phyloP scores from a whole-genome alignment of 2,113 vertebrate genomes.

The Clarias gariepinus region DNA sequence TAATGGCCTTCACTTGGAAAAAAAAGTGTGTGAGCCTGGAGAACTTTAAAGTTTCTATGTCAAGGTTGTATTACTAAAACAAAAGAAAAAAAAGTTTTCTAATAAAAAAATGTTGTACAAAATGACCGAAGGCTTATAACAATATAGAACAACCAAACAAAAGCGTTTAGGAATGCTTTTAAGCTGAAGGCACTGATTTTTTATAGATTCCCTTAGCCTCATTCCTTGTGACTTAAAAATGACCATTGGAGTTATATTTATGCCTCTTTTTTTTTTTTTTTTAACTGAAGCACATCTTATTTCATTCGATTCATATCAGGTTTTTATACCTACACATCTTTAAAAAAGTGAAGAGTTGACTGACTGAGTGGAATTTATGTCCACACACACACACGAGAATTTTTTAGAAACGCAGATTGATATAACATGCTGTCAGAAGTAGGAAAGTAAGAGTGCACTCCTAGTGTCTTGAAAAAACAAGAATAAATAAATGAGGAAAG shows the following conservation, averaged over 20 bases:
- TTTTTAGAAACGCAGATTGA: too few relatives aligned
- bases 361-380: conserved; percentile 27
- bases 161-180: conserved; percentile 1
- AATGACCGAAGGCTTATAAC: neutral
- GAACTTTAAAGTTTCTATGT: neutral
- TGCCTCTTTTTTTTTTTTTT: neutral
- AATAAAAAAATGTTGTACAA: conserved; percentile 11
- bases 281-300: neutral
- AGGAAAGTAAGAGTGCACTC: conserved; percentile 26
- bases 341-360: neutral
- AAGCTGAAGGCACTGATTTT: neutral
- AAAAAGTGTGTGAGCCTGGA: neutral
- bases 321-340: conserved; percentile 9
- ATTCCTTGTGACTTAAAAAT: neutral
- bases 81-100: neutral
- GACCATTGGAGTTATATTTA: neutral
- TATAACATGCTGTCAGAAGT: conserved; percentile 42
- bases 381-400: too few relatives aligned
- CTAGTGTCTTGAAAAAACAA: neutral
- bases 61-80: neutral
- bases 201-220: neutral
- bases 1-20: neutral
- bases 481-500: neutral
- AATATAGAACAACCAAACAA: neutral
- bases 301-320: conserved; percentile 20